Evolutionary conservation across 2,888 invertebrate species (phyloP).

Genomic region (Amphipyra berbera): DNA sequence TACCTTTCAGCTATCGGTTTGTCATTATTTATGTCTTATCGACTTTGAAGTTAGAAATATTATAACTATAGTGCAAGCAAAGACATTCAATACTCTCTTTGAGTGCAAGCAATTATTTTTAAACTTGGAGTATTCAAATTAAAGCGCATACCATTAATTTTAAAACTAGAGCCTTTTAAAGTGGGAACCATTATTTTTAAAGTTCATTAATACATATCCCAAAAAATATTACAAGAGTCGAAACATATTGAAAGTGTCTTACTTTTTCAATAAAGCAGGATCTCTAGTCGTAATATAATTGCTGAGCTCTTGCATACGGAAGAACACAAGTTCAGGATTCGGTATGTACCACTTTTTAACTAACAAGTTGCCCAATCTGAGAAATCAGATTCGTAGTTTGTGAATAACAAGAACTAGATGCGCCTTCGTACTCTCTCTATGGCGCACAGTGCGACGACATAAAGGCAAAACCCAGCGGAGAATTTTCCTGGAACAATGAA

Average conservation of each 20-base stretch:
- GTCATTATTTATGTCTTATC: no score
- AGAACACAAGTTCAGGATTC: constrained; percentile 91
- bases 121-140: no score
- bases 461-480: constrained; percentile 90
- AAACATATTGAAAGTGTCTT: constrained; percentile 58
- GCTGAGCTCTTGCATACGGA: constrained; percentile 92
- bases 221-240: neutral
- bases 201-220: neutral
- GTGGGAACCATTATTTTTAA: no score
- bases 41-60: no score
- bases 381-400: constrained; percentile 90
- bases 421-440: constrained; percentile 92
- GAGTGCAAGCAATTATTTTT: no score
- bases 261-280: constrained; percentile 91
- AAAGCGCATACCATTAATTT: no score
- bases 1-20: no score
- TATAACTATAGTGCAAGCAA: no score
- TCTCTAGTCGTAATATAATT: constrained; percentile 87
- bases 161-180: no score
- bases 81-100: no score
- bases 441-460: constrained; percentile 90
- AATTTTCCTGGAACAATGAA: constrained; percentile 80
- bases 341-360: constrained; percentile 91
- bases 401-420: constrained; percentile 88
- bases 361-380: constrained; percentile 89